These are phyloP conservation scores for Hyla sarda DNA, from an alignment of 2,113 vertebrate species.

Conservation along the genomic window DNA sequence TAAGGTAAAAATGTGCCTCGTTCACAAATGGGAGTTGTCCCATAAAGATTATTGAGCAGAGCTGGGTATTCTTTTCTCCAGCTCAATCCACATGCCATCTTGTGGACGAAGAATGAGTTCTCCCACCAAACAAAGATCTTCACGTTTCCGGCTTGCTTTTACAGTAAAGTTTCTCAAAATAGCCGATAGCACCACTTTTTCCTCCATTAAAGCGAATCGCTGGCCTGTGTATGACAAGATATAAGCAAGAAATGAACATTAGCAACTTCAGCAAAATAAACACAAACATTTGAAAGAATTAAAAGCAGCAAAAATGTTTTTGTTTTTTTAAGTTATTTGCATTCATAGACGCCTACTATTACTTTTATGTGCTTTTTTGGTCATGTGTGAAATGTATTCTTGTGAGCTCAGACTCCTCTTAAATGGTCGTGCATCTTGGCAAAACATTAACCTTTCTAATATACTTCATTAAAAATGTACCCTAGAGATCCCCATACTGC, in stretches of 20 bases:
- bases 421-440: too few species aligned
- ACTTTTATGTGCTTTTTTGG: too few species aligned
- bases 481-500: too few species aligned
- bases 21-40: neutral
- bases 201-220: conserved; percentile 91
- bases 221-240: conserved; percentile 77
- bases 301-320: too few species aligned
- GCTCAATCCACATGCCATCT: conserved; percentile 84
- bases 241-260: neutral
- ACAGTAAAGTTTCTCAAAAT: conserved; percentile 84
- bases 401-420: too few species aligned
- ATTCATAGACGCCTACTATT: too few species aligned
- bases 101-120: conserved; percentile 89
- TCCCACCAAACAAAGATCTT: conserved; percentile 79
- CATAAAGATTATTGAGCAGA: neutral
- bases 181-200: conserved; percentile 84
- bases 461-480: too few species aligned
- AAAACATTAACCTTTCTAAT: too few species aligned
- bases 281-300: too few species aligned
- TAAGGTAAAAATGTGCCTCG: too few species aligned
- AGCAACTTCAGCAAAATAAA: neutral
- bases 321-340: too few species aligned
- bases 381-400: too few species aligned
- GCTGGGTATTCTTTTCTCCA: conserved; percentile 75
- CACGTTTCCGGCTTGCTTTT: conserved; percentile 79